Evolutionary conservation across 2,797 vertebrate genomes (phyloP).

Genomic region (Arctocebus calabarensis): DNA sequence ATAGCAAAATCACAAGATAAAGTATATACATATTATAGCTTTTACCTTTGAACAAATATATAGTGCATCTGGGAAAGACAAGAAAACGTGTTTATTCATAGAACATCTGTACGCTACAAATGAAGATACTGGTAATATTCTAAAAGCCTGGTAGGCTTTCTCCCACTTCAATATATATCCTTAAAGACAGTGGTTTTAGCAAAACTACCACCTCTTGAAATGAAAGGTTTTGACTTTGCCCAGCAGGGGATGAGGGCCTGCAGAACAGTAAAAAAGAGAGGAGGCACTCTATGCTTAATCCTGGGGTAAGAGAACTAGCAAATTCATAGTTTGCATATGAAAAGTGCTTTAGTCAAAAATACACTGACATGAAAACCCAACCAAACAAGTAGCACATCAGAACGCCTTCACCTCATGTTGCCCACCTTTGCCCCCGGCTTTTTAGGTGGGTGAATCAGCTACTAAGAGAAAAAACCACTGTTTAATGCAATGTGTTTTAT

Average conservation of each 20-base stretch:
- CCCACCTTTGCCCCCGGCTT: conserved; percentile 38
- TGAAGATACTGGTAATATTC: conserved; percentile 84
- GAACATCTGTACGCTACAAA: conserved; percentile 79
- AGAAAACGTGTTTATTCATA: conserved; percentile 83
- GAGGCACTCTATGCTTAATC: conserved; percentile 62
- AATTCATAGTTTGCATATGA: conserved; percentile 25
- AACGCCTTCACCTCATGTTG: conserved; percentile 47
- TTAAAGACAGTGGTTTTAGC: conserved; percentile 77
- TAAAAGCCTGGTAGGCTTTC: conserved; percentile 82
- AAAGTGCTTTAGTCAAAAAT: conserved; percentile 61
- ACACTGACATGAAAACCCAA: conserved; percentile 64
- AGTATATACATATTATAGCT: conserved; percentile 90
- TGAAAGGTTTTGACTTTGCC: conserved; percentile 76
- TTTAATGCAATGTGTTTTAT: conserved; percentile 76
- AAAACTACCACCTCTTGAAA: conserved; percentile 79
- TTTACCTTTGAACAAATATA: conserved; percentile 88
- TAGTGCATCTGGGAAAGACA: conserved; percentile 86
- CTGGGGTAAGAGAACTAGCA: conserved; percentile 54
- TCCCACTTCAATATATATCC: conserved; percentile 67
- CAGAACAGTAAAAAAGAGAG: conserved; percentile 66
- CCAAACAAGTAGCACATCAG: conserved; percentile 51
- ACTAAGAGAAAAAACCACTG: conserved; percentile 73
- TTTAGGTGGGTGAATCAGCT: conserved; percentile 78
- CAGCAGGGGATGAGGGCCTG: conserved; percentile 68
- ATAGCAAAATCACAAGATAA: conserved; percentile 90